Percentiles rank a stretch among this genome's conserved stretches.
Evolutionary conservation across 2,888 invertebrate species (phyloP).

Genomic region (Yponomeuta evonymella): DNA sequence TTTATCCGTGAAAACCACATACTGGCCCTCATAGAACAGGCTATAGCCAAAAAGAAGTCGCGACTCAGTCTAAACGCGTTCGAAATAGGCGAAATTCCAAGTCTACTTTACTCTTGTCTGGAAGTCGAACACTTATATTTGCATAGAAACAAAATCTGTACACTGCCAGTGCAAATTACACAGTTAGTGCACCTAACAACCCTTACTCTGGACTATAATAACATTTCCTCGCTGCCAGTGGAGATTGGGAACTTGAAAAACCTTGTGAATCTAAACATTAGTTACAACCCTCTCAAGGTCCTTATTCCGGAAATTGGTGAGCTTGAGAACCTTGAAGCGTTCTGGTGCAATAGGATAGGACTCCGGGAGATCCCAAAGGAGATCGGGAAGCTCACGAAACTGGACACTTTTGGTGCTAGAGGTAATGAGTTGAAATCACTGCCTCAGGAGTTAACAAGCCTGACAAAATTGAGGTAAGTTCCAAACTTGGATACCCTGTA

Average conservation of each 20-base stretch:
- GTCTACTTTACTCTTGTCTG: constrained; percentile 71
- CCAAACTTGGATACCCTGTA: not conserved
- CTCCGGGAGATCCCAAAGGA: constrained; percentile 76
- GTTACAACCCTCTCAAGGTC: constrained; percentile 78
- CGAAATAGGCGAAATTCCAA: constrained; percentile 78
- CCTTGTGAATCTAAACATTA: constrained; percentile 78
- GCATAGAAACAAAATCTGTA: constrained; percentile 77
- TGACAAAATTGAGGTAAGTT: constrained; percentile 71
- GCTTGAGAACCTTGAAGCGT: constrained; percentile 76
- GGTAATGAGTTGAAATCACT: constrained; percentile 76
- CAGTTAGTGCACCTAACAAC: constrained; percentile 75
- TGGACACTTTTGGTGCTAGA: constrained; percentile 81
- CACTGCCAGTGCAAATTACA: constrained; percentile 64
- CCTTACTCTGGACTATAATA: constrained; percentile 80
- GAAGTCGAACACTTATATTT: constrained; percentile 78
- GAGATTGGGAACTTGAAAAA: constrained; percentile 76
- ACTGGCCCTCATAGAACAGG: constrained; percentile 80
- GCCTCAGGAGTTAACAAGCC: constrained; percentile 75
- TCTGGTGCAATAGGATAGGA: constrained; percentile 80
- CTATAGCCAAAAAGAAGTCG: constrained; percentile 74
- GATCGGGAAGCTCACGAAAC: constrained; percentile 74
- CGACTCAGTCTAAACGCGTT: constrained; percentile 79
- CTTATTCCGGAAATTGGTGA: constrained; percentile 78
- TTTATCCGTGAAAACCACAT: constrained; percentile 82
- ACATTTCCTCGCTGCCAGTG: constrained; percentile 75